Evolutionary conservation across 2,797 vertebrate species (phyloP).

Genomic region (Sylvia borin): DNA sequence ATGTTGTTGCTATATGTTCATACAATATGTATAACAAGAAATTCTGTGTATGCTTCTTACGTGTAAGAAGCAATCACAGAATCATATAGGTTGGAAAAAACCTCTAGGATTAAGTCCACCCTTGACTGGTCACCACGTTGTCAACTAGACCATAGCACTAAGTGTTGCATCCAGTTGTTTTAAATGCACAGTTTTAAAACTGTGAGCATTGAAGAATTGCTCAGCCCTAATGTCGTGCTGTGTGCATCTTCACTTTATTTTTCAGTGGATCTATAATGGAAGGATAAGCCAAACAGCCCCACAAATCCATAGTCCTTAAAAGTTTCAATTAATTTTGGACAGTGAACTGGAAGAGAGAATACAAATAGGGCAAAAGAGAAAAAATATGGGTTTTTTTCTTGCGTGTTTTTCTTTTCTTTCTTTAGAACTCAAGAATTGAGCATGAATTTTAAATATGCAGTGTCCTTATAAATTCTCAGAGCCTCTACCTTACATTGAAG

Average conservation of each 20-base stretch:
- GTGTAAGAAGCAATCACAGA: neutral
- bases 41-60: neutral
- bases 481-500: neutral
- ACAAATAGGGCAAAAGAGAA: neutral
- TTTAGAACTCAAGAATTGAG: no score
- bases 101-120: neutral
- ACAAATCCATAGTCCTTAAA: neutral
- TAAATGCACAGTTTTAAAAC: neutral
- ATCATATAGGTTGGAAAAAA: neutral
- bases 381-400: neutral
- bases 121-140: neutral
- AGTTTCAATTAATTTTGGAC: neutral
- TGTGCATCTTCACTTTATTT: neutral
- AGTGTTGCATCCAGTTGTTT: neutral
- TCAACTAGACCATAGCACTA: no score
- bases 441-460: neutral
- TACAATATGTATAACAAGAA: neutral
- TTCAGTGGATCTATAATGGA: neutral
- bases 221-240: neutral
- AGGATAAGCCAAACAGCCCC: neutral
- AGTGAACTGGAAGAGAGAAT: neutral
- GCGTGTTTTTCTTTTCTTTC: neutral
- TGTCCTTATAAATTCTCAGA: neutral
- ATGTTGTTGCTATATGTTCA: neutral
- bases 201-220: neutral